A percentile compares a stretch with the other conserved stretches of the same genome.
These are phyloP conservation scores for Umimayanthus kanabou DNA, from an alignment of 92 coral and sea anemone genomes.

Conservation along the genomic window DNA sequence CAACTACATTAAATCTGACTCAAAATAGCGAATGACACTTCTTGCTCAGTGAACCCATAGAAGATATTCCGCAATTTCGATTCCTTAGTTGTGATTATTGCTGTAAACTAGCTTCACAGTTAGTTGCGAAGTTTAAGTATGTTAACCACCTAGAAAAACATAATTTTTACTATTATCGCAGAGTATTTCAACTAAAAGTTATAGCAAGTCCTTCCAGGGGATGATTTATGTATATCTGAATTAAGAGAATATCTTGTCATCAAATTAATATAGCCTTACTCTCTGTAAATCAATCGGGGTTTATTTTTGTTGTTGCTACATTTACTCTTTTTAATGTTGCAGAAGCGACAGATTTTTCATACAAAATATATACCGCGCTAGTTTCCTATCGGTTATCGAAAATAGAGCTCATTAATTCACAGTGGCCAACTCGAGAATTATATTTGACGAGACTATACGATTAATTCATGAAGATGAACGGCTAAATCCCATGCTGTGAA, in stretches of 20 bases:
- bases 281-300: too few relatives aligned
- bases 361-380: not conserved
- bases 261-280: too few relatives aligned
- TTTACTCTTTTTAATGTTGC: not conserved
- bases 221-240: not conserved
- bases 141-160: not conserved
- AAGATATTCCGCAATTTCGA: not conserved
- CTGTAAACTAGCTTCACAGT: too few relatives aligned
- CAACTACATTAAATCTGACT: not conserved
- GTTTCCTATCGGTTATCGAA: not conserved
- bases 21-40: not conserved
- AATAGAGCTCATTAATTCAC: conserved; percentile 1
- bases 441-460: not conserved
- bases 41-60: not conserved
- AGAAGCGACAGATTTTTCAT: not conserved
- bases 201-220: not conserved
- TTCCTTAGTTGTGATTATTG: too few relatives aligned
- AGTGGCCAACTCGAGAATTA: not conserved
- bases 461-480: conserved; percentile 3
- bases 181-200: too few relatives aligned
- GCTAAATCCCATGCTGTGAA: conserved; percentile 10
- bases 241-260: too few relatives aligned
- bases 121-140: too few relatives aligned
- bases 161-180: not conserved
- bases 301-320: too few relatives aligned